Percentiles rank a stretch among this genome's conserved stretches.
Conservation (phyloP, 2,797 vertebrate genomes). For the Gymnothorax javanicus region DNA sequence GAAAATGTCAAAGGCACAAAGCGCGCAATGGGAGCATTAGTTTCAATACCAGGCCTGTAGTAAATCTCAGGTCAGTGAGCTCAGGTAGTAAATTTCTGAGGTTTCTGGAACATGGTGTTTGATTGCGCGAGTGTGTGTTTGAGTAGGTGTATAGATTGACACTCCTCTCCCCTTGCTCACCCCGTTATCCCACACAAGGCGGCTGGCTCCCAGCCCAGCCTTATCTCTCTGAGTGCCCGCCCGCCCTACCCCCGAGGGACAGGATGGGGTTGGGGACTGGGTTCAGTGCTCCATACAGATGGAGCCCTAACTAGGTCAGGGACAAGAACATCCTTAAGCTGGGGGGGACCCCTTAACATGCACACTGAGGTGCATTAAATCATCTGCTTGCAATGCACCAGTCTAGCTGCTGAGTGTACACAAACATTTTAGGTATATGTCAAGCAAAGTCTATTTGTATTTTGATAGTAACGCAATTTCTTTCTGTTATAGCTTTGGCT, state of each 20-base stretch:
- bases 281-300: neutral
- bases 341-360: neutral
- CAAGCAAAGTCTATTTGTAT: too few species aligned
- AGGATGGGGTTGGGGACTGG: neutral
- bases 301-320: neutral
- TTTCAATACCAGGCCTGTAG: neutral
- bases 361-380: neutral
- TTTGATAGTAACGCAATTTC: too few species aligned
- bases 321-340: neutral
- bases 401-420: neutral
- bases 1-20: neutral
- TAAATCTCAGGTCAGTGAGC: neutral
- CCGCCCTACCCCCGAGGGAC: neutral
- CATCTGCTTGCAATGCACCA: neutral
- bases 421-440: neutral
- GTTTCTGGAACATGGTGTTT: neutral
- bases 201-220: neutral
- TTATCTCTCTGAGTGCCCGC: neutral
- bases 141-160: neutral
- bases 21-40: neutral
- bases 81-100: neutral
- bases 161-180: too few species aligned
- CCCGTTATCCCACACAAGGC: neutral
- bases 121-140: neutral
- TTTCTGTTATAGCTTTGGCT: too few species aligned